A percentile compares a stretch with the other conserved stretches of the same genome.
Conservation (phyloP, 2,888 invertebrate species). For the Cerastis leucographa region DNA sequence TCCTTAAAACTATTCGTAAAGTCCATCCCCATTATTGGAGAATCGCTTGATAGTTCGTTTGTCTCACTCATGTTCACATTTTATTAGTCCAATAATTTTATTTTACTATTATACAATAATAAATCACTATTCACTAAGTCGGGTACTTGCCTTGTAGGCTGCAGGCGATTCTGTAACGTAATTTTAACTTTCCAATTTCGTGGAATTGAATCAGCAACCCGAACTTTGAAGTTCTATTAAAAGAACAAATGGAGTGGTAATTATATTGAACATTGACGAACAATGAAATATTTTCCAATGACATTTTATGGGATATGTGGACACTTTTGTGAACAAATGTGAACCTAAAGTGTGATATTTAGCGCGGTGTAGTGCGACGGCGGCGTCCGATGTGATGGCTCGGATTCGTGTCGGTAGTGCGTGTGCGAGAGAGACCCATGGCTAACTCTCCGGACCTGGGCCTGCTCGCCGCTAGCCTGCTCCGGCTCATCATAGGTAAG, state of each 20-base stretch:
- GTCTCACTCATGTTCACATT: no score
- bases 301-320: conserved; percentile 26
- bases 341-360: conserved; percentile 36
- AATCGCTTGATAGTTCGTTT: no score
- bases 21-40: no score
- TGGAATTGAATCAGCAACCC: neutral
- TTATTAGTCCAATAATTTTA: no score
- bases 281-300: conserved; percentile 27
- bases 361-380: conserved; percentile 62
- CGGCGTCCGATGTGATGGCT: conserved; percentile 82
- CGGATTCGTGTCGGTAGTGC: conserved; percentile 78
- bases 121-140: no score
- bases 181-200: neutral
- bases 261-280: conserved; percentile 20
- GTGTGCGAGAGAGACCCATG: conserved; percentile 87
- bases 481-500: conserved; percentile 92
- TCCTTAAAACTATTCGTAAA: no score
- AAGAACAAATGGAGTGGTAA: neutral
- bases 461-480: conserved; percentile 91
- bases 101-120: no score
- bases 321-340: conserved; percentile 20
- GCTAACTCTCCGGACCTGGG: conserved; percentile 91
- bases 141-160: no score
- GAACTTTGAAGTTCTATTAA: neutral
- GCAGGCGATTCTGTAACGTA: neutral